These are phyloP conservation scores for Gallirallus australis DNA, from an alignment of 2,797 vertebrate species.

Conservation along the genomic window DNA sequence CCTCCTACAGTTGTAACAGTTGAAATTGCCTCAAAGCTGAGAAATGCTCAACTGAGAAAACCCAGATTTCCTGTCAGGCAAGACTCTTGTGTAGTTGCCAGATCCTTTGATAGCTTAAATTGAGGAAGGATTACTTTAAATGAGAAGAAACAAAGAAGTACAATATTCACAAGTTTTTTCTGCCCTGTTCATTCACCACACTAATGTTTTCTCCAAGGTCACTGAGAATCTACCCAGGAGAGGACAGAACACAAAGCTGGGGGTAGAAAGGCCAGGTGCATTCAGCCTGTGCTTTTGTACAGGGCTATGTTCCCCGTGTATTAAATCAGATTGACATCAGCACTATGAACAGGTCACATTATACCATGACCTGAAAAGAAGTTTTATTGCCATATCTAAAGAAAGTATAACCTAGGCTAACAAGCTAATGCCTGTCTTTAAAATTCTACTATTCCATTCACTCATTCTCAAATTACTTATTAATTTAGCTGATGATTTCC, in stretches of 20 bases:
- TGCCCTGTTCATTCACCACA: rapidly evolving
- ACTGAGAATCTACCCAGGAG: background rate
- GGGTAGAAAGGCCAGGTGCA: background rate
- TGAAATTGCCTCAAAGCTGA: background rate
- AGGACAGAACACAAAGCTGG: background rate
- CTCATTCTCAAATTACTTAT: slow-evolving; percentile 57
- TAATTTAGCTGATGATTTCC: slow-evolving; percentile 68
- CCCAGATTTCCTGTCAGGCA: background rate
- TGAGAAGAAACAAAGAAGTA: background rate
- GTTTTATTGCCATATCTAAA: slow-evolving; percentile 20
- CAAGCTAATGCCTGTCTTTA: slow-evolving; percentile 3
- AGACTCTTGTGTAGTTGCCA: background rate
- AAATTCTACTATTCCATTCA: slow-evolving; percentile 38
- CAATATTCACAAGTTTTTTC: background rate
- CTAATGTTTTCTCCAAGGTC: background rate
- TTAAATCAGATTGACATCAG: background rate
- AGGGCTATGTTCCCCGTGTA: background rate
- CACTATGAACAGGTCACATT: background rate
- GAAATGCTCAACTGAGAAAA: background rate
- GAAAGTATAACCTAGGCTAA: slow-evolving; percentile 9
- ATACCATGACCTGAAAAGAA: background rate
- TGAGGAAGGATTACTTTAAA: background rate
- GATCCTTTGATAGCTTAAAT: background rate
- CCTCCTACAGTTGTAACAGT: rapidly evolving
- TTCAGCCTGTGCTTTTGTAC: background rate